Percentiles rank a stretch among this genome's conserved stretches.
Conservation (phyloP, 2,888 invertebrate genomes). For the Sericinus montela region DNA sequence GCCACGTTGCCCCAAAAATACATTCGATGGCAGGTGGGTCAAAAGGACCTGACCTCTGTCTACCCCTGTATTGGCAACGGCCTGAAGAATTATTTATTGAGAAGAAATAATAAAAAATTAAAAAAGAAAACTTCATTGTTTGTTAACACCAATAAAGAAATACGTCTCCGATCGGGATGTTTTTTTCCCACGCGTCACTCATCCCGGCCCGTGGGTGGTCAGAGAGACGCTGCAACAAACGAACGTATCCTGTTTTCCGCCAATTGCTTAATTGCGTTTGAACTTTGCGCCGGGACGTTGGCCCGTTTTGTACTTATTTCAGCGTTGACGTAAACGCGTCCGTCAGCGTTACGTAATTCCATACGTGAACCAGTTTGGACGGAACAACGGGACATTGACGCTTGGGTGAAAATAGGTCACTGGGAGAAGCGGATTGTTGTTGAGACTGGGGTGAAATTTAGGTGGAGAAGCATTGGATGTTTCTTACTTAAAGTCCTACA, state of each 20-base stretch:
- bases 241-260: conserved; percentile 41
- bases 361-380: conserved; percentile 1
- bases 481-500: no score
- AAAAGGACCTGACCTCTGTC: no score
- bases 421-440: background rate
- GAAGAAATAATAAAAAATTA: no score
- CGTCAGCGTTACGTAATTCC: background rate
- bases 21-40: no score
- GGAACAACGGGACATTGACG: background rate
- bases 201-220: conserved; percentile 22
- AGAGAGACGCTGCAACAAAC: conserved; percentile 23
- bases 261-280: conserved; percentile 44
- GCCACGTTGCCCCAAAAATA: no score
- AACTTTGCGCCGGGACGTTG: conserved; percentile 24
- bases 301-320: conserved; percentile 28
- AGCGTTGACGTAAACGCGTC: background rate
- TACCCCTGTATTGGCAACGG: no score
- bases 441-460: no score
- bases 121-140: no score
- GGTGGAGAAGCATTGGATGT: no score
- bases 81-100: no score
- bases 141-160: no score
- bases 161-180: no score
- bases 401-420: background rate
- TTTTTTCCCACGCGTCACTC: conserved; percentile 11